A percentile compares a stretch with the other conserved stretches of the same genome.
These are phyloP conservation scores for Indicator maculatus DNA, from an alignment of 2,113 vertebrate genomes.

Conservation along the genomic window DNA sequence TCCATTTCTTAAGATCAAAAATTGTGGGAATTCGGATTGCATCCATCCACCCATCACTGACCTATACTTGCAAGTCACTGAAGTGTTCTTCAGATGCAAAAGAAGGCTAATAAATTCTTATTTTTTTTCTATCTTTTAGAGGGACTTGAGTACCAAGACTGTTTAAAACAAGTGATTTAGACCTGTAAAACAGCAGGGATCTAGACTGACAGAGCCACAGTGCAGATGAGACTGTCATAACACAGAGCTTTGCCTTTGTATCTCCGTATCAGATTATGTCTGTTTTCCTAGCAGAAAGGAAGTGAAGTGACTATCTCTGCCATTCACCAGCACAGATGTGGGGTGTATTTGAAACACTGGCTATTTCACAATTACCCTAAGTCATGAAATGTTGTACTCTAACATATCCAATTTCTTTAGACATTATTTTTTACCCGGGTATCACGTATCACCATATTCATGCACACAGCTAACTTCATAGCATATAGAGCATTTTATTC, in stretches of 20 bases:
- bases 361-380: neutral
- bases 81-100: fast-evolving
- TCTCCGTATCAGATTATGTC: neutral
- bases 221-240: neutral
- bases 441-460: neutral
- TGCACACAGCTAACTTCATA: fast-evolving
- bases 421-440: neutral
- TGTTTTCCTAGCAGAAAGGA: neutral
- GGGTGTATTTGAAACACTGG: neutral
- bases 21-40: neutral
- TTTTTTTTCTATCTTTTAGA: neutral
- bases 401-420: neutral
- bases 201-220: neutral
- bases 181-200: neutral
- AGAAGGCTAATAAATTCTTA: neutral
- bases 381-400: neutral
- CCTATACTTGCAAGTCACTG: neutral
- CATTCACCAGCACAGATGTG: neutral
- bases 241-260: neutral
- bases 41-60: neutral
- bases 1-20: neutral
- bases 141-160: neutral
- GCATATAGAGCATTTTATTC: neutral
- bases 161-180: neutral
- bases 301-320: neutral